Evolutionary conservation across 2,113 vertebrate species (phyloP).

Genomic region (Lophotis ruficrista): DNA sequence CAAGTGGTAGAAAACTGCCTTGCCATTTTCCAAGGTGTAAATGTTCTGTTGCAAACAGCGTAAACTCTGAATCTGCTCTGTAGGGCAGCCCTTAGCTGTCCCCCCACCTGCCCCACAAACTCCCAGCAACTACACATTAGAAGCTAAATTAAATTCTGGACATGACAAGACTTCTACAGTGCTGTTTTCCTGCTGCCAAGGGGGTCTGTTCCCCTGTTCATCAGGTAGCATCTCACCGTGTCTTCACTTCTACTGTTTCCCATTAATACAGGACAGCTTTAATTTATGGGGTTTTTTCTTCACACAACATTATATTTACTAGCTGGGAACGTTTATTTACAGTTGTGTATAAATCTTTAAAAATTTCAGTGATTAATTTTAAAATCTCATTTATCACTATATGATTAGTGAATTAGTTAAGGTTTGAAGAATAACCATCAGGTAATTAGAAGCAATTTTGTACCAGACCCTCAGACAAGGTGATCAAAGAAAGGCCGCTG

Average conservation of each 20-base stretch:
- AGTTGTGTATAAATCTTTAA: constrained; percentile 26
- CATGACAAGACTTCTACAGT: not conserved
- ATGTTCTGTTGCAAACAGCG: not conserved
- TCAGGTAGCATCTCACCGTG: not conserved
- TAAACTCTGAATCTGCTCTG: not conserved
- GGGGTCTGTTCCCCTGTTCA: not conserved
- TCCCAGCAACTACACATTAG: not conserved
- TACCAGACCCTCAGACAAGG: not conserved
- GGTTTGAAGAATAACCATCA: constrained; percentile 31
- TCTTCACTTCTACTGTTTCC: not conserved
- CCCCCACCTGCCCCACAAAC: not conserved
- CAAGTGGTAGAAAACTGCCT: not conserved
- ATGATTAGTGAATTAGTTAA: constrained; percentile 36
- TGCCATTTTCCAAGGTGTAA: not conserved
- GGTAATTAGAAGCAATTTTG: not conserved
- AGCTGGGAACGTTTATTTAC: not conserved
- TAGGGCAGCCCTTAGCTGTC: not conserved
- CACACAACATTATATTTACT: constrained; percentile 31
- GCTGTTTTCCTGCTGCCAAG: not conserved
- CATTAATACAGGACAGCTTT: constrained; percentile 10
- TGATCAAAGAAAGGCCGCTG: not conserved
- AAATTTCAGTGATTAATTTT: constrained; percentile 50
- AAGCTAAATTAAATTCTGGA: constrained; percentile 9
- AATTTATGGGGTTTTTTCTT: not conserved
- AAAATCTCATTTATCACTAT: constrained; percentile 45